A percentile compares a stretch with the other conserved stretches of the same genome.
Conservation (phyloP, 2,113 vertebrate genomes). For the Morone chrysops region DNA sequence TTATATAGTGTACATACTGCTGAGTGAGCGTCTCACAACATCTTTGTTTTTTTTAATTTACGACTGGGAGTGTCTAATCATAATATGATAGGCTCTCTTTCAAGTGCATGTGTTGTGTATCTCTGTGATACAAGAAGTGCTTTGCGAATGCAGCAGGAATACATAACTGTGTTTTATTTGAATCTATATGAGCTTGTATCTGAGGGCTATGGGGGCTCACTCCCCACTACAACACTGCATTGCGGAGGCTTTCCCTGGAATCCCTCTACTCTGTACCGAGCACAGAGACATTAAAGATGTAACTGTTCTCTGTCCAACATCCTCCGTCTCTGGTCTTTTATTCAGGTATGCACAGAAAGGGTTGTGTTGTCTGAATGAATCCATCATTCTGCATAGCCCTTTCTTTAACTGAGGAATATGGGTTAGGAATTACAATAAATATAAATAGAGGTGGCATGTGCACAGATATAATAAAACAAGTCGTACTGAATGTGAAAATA, state of each 20-base stretch:
- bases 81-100: background rate
- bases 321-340: background rate
- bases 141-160: conserved; percentile 34
- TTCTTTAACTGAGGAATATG: background rate
- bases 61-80: conserved; percentile 13
- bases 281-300: conserved; percentile 53
- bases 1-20: background rate
- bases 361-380: background rate
- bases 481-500: background rate
- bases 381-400: conserved; percentile 5
- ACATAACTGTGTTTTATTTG: conserved; percentile 29
- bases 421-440: conserved; percentile 10
- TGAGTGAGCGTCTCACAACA: conserved; percentile 3
- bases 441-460: conserved; percentile 14
- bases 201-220: conserved; percentile 44
- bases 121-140: conserved; percentile 25
- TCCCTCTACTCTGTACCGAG: conserved; percentile 40
- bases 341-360: background rate
- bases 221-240: conserved; percentile 65
- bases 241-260: conserved; percentile 75
- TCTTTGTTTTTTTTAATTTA: background rate
- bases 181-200: conserved; percentile 42
- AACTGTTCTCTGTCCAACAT: conserved; percentile 38
- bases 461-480: background rate
- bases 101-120: background rate